A percentile compares a stretch with the other conserved stretches of the same genome.
Conservation (phyloP, 2,888 invertebrate species). For the Spilosoma lubricipeda region DNA sequence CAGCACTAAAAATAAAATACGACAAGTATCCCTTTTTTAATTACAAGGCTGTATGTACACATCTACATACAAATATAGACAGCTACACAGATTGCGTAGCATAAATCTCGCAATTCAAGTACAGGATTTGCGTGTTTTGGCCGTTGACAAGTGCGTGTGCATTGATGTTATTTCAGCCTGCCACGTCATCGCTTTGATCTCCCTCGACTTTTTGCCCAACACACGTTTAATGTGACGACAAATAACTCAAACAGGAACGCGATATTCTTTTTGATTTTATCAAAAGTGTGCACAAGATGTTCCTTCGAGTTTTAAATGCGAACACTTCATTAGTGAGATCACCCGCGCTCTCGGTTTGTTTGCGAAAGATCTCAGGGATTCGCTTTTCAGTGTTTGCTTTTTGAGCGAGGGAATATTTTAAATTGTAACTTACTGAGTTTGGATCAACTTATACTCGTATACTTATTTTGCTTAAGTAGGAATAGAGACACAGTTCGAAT, state of each 20-base stretch:
- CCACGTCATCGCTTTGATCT: slow-evolving; percentile 82
- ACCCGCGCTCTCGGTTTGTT: slow-evolving; percentile 62
- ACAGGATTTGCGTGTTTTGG: slow-evolving; percentile 36
- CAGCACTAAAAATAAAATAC: not conserved
- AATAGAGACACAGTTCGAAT: slow-evolving; percentile 13
- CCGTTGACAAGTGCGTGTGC: slow-evolving; percentile 66
- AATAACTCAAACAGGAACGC: slow-evolving; percentile 81
- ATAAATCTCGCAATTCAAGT: slow-evolving; percentile 47
- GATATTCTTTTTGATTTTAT: slow-evolving; percentile 79
- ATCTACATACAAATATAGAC: slow-evolving; percentile 12
- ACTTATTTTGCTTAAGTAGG: slow-evolving; percentile 12
- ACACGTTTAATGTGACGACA: slow-evolving; percentile 84
- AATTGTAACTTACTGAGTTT: slow-evolving; percentile 31
- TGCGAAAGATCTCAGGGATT: slow-evolving; percentile 58
- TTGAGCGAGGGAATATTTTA: slow-evolving; percentile 41
- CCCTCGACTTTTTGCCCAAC: slow-evolving; percentile 78
- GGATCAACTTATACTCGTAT: slow-evolving; percentile 24
- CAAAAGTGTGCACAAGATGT: slow-evolving; percentile 68
- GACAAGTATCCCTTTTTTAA: slow-evolving; percentile 23
- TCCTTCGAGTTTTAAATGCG: slow-evolving; percentile 74
- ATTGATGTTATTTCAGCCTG: slow-evolving; percentile 78
- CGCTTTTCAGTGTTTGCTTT: slow-evolving; percentile 62
- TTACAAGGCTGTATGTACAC: slow-evolving; percentile 19
- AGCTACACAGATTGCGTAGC: slow-evolving; percentile 16
- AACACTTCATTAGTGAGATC: slow-evolving; percentile 82